Evolutionary conservation across 2,113 vertebrate genomes (phyloP), one percentile per base, ranked within the genome.

Genomic region (Lepidothrix coronata): DNA sequence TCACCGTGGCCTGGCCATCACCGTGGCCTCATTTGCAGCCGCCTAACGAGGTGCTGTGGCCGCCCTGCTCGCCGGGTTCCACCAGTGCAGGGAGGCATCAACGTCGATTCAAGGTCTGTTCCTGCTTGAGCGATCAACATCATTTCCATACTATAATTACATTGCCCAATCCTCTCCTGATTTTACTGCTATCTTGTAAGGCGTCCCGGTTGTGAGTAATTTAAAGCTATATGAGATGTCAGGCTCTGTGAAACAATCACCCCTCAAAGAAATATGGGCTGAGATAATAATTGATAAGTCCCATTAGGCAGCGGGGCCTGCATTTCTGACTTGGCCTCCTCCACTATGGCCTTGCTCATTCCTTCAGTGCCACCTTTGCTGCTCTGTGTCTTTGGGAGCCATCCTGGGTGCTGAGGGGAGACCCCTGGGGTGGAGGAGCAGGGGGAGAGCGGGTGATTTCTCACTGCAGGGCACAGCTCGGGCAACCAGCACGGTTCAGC

Each of bases 121-220:
- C 97, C 97, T 98, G 98, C 98, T 98, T 98, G 98, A 98, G 97
- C 97, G 98, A 98, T 98, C 98, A 98, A 97, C 98, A 98, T 98
- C 97, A 99, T 99, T 99, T 99, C 98, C 98, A 99, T 99, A 98
- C 98, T 98, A 98, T 99, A 99, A 99, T 99, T 99, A 98, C 98
- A 99, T 98, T 97, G 98, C 98, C 98, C 98, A 97, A 98, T 98
- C 98, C 98, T 98, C 98, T 98, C 98, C 98, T 98, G 98, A 98
- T 98, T 98, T 98, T 98, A 98, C 98, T 98, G 97, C 98, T 98
- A 98, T 98, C 98, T 98, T 97, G 98, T 98, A 97, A 98, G 98
- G 97, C 96, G 86, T 98, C 98, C 97, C 91, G 88, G 95, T 97
- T 97, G 97, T 98, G 98, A 98, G 98, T 98, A 98, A 98, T 98